Evolutionary conservation across 2,888 invertebrate genomes (phyloP).

Genomic region (Blomia tropicalis): DNA sequence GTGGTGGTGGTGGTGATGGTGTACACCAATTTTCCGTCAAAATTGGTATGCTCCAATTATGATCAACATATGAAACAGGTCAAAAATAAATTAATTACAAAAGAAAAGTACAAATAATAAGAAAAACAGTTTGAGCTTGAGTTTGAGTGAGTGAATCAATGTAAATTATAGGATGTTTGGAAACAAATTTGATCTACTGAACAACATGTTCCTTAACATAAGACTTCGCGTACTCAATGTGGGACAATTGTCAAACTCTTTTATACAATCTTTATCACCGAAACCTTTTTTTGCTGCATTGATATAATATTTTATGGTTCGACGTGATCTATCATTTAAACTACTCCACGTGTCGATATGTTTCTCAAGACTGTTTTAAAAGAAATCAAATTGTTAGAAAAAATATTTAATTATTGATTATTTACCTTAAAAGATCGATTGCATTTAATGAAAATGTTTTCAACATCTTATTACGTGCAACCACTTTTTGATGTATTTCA

Average conservation of each 20-base stretch:
- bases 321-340: conserved; percentile 18
- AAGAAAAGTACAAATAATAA: too few relatives aligned
- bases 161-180: too few relatives aligned
- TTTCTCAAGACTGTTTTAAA: conserved; percentile 17
- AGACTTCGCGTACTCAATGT: not conserved
- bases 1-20: too few relatives aligned
- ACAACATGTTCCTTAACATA: not conserved
- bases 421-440: conserved; percentile 19
- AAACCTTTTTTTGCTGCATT: conserved; percentile 27
- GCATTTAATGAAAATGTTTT: conserved; percentile 18
- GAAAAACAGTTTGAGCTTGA: too few relatives aligned
- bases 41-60: too few relatives aligned
- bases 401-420: not conserved
- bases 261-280: conserved; percentile 25
- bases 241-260: conserved; percentile 12
- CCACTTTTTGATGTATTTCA: conserved; percentile 26
- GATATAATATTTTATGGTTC: conserved; percentile 26
- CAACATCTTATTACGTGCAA: conserved; percentile 17
- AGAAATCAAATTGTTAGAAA: not conserved
- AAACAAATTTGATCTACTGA: not conserved
- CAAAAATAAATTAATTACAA: too few relatives aligned
- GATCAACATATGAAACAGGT: too few relatives aligned
- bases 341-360: conserved; percentile 20
- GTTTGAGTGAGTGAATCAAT: not conserved
- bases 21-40: too few relatives aligned